Base-by-base conservation (phyloP, 2,113 vertebrate species). In the Nerophis lumbriciformis region DNA sequence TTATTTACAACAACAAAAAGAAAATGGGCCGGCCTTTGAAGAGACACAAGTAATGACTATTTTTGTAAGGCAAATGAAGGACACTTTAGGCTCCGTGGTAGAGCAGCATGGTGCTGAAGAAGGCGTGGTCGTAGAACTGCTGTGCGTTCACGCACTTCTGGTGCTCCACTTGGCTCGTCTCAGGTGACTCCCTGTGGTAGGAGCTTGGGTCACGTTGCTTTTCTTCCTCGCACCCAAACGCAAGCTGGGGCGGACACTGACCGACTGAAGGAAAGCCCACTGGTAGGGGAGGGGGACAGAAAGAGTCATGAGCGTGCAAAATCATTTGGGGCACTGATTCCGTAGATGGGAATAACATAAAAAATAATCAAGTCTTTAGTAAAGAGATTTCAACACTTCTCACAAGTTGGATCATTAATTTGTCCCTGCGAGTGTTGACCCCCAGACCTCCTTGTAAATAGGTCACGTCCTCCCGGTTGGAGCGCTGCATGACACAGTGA, bases 121-220 rank as follows among this genome's bases (percentile, higher is more conserved):
- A 78, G 19, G 92, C 89, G 38, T 90, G 88, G 75, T 94, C 87
- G 0, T 94, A 95, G 19, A 91, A 82, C 83, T 93, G 88, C 67
- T 92, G 94, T 1, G 88, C 93, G 75, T 85, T 93, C 61, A 94
- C 88, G 8, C 91, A 92, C 79, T 83, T 93, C 78, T 90, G 92
- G 85, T 93, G 94, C 89, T 97, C 94, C 66, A 92, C 54, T 57
- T 92, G 89, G 68, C 95, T 95, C 69, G 88, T 91, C 72, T 97
- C 94, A 2, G 92, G 90, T 4, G 91, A 91, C 74, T 94, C 92
- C 73, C 92, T 89, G 78, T 90, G 91, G 57, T 48, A 91, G 88
- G 85, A 92, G 68, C 44, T 72, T 12, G 42, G 42, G 42, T 45
- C 10, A 45, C 11, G 42, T 11, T 4, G 42, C 10, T 12, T 85